Percentiles rank a stretch among this genome's conserved stretches.
Conservation (phyloP, 2,113 vertebrate species). For the Melanostigma gelatinosum region DNA sequence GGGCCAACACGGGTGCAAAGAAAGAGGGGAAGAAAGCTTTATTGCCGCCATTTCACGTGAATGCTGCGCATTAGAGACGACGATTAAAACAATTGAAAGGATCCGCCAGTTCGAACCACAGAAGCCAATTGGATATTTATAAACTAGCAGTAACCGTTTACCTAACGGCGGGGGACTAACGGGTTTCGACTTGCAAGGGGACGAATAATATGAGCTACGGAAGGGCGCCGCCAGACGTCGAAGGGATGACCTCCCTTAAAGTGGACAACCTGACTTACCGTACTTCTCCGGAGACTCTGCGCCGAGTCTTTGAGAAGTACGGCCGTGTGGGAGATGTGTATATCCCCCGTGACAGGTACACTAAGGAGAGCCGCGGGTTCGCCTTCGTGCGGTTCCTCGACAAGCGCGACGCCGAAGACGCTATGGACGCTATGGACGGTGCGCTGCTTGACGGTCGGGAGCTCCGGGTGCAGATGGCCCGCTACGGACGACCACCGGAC, state of each 20-base stretch:
- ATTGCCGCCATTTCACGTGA: conserved; percentile 82
- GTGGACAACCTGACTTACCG: conserved; percentile 99
- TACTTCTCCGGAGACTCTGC: conserved; percentile 94
- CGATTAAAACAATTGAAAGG: neutral
- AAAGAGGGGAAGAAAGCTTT: conserved; percentile 59
- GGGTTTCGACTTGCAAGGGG: neutral
- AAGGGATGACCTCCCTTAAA: conserved; percentile 99
- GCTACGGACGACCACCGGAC: conserved; percentile 93
- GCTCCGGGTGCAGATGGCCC: conserved; percentile 96
- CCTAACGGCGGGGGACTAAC: accelerated
- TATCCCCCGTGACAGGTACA: conserved; percentile 94
- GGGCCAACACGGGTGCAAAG: conserved; percentile 54
- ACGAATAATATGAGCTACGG: conserved; percentile 92
- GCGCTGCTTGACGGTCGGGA: conserved; percentile 94
- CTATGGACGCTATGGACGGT: conserved; percentile 98
- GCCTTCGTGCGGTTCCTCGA: conserved; percentile 97
- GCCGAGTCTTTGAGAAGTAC: conserved; percentile 97
- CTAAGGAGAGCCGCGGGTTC: conserved; percentile 96
- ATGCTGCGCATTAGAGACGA: conserved; percentile 18
- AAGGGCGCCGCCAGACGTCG: conserved; percentile 96
- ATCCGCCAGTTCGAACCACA: accelerated
- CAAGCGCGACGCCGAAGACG: conserved; percentile 96
- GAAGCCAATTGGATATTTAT: accelerated
- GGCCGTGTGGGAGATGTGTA: conserved; percentile 97
- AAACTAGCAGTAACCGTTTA: accelerated